Conservation (phyloP, 2,113 vertebrate genomes). For the Catharus minimus region DNA sequence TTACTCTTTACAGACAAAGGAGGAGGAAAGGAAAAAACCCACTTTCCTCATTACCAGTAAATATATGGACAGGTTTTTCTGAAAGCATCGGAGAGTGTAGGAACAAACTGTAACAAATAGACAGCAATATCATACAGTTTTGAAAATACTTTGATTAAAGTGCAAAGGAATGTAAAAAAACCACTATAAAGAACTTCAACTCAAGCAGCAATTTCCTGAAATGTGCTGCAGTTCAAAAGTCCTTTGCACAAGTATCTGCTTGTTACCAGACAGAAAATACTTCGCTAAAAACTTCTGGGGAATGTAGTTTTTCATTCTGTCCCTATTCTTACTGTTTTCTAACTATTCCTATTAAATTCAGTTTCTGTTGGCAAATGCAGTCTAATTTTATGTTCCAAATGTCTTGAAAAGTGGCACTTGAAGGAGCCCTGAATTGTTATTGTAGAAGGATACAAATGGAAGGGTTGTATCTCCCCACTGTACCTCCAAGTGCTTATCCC, state of each 20-base stretch:
- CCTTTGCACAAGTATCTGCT: background rate
- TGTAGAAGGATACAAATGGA: background rate
- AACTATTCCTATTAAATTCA: background rate
- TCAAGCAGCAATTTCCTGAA: background rate
- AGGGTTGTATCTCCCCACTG: background rate
- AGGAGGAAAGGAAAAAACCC: background rate
- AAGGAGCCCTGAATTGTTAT: background rate
- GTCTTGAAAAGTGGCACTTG: background rate
- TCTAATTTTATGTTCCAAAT: background rate
- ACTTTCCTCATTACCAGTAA: background rate
- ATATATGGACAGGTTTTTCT: background rate
- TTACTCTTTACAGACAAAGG: background rate
- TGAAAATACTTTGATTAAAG: background rate
- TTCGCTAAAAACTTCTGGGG: background rate
- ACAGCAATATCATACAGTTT: background rate
- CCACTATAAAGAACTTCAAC: background rate
- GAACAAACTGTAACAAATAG: background rate
- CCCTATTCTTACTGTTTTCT: background rate
- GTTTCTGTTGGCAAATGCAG: background rate
- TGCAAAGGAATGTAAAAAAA: background rate
- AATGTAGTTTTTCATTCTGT: background rate
- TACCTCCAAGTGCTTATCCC: background rate
- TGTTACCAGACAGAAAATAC: background rate
- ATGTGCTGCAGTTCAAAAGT: background rate
- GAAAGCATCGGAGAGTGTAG: background rate